Conservation (phyloP, 2,113 vertebrate species). For the cattle (Bos taurus) region ARS-UCD2.0 NC_037357.1:137420501-137421000, state of each 20-base stretch:
- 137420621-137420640: background rate
- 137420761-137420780: background rate
- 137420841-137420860: background rate
- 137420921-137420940: background rate
- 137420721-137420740: background rate
- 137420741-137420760: background rate
- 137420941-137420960: background rate
- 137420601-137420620: background rate
- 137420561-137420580: background rate
- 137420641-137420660: background rate
- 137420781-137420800: background rate
- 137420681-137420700: background rate
- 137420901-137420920: background rate
- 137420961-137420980: background rate
- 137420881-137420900: background rate
- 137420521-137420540: background rate
- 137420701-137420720: background rate
- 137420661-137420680: background rate
- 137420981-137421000: background rate
- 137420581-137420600: background rate
- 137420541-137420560: background rate
- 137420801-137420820: background rate
- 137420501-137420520: background rate
- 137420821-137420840: background rate
- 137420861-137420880: background rate